These are phyloP conservation scores for Catamblyrhynchus diadema DNA, from an alignment of 2,797 vertebrate species.

Conservation along the genomic window DNA sequence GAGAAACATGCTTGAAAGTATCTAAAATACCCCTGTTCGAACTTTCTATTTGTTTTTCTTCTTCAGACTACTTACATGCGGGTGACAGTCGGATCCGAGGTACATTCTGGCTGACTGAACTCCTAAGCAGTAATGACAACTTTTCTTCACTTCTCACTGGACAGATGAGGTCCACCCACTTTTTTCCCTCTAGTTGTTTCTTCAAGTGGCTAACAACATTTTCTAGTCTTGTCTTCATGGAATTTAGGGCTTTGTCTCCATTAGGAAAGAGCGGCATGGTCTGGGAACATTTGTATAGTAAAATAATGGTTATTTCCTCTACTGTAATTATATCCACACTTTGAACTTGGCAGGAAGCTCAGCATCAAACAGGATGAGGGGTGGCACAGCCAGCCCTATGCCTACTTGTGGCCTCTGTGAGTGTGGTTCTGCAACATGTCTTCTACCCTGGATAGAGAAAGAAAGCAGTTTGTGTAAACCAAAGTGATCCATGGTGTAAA, in stretches of 20 bases:
- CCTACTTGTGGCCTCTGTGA: not conserved
- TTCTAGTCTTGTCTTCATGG: not conserved
- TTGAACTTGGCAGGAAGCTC: not conserved
- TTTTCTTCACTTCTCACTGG: not conserved
- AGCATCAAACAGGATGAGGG: too few species aligned
- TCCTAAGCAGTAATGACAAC: not conserved
- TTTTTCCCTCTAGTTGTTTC: not conserved
- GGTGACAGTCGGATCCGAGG: not conserved
- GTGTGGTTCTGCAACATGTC: not conserved
- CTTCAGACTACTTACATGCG: not conserved
- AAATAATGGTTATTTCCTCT: not conserved
- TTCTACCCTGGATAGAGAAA: not conserved
- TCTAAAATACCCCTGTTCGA: not conserved
- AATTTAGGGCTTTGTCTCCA: not conserved
- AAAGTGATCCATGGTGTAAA: not conserved
- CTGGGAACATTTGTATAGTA: not conserved
- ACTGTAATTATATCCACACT: not conserved
- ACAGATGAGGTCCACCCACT: not conserved
- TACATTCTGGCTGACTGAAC: not conserved
- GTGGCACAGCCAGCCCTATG: not conserved
- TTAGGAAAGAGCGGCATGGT: not conserved
- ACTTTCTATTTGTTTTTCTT: not conserved
- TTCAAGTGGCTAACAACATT: not conserved
- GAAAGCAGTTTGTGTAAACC: not conserved
- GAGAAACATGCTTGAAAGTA: not conserved